Base-by-base conservation (phyloP, 2,888 invertebrate species). In the Cenopis cana region DNA sequence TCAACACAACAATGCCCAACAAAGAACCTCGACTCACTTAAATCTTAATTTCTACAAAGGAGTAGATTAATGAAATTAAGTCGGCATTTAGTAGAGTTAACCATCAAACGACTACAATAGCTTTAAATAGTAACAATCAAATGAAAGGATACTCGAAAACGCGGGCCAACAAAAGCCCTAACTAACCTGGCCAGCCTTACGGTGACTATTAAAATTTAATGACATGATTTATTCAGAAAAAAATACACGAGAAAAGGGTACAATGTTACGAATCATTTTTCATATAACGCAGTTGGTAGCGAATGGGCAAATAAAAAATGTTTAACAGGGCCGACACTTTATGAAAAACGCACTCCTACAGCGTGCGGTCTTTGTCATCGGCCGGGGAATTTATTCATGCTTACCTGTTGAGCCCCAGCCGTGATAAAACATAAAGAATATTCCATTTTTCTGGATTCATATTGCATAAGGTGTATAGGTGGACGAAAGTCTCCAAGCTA, bases 261-360 rank as follows among this genome's bases (percentile, higher is more conserved):
- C 88, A 88, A 87, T 88, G 89, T 91, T 90, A 90, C 90, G 90
- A 90, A 90, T 89, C 91, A 93, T 93, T 93, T 93, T 93, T 93
- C 93, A 93, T 92, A 91, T 85, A 89, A 91, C 93, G 93, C 93
- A 93, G 93, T 93, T 93, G 93, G 93, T 93, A 93, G 93, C 93
- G 92, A 93, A 93, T 92, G 92, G 90, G 83, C 89, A 87, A 89
- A 91, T 93, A 93, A 93, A 93, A 93, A 92, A 92, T 91, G 89
- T 89, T 89, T 88, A 90, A 91, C 89, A 87, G 88, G 79, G 79
- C 93, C 92, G 93, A 90, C 92, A 89, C 92, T 92, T 91, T 92
- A 90, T 91, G 93, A 93, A 93, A 93, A 93, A 93, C 89, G 88
- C 83, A 78, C 83, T 86, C 88, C 86, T 81, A 80, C 87, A 82